Conservation (phyloP, 2,113 vertebrate species). For the Psittacus erithacus region DNA sequence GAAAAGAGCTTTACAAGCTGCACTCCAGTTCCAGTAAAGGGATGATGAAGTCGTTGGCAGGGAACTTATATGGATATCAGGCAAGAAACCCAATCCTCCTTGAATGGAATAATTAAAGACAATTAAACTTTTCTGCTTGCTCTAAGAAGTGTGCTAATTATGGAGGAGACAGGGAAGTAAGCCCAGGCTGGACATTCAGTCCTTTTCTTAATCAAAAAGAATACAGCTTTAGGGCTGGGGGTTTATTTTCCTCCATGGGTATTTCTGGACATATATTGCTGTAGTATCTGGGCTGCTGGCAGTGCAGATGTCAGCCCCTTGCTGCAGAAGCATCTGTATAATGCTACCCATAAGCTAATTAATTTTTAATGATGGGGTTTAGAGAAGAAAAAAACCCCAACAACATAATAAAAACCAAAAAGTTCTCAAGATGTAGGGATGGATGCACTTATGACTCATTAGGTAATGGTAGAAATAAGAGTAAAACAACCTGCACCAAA, state of each 20-base stretch:
- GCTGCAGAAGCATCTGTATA: conserved; percentile 24
- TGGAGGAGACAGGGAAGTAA: conserved; percentile 69
- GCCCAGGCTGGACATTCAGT: not conserved
- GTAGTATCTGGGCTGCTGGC: conserved; percentile 1
- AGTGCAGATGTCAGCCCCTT: conserved; percentile 6
- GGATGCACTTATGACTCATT: conserved; percentile 41
- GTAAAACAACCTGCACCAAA: not conserved
- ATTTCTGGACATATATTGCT: conserved; percentile 2
- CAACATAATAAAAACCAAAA: conserved; percentile 1
- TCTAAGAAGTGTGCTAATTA: conserved; percentile 89
- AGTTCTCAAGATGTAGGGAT: not conserved
- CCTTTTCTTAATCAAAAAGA: not conserved
- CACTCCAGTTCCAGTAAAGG: conserved; percentile 48
- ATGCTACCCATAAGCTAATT: conserved; percentile 34
- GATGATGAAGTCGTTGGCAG: conserved; percentile 84
- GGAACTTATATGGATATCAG: conserved; percentile 84
- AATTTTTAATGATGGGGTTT: conserved; percentile 34
- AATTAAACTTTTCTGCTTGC: conserved; percentile 90
- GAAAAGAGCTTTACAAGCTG: conserved; percentile 32
- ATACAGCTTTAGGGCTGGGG: not conserved
- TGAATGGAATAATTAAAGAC: conserved; percentile 90
- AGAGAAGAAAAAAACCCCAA: not conserved
- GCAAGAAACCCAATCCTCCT: conserved; percentile 86
- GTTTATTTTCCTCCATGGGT: not conserved
- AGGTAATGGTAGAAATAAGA: not conserved